Evolutionary conservation across 2,888 invertebrate species (phyloP).

Genomic region (Protonemura montana): DNA sequence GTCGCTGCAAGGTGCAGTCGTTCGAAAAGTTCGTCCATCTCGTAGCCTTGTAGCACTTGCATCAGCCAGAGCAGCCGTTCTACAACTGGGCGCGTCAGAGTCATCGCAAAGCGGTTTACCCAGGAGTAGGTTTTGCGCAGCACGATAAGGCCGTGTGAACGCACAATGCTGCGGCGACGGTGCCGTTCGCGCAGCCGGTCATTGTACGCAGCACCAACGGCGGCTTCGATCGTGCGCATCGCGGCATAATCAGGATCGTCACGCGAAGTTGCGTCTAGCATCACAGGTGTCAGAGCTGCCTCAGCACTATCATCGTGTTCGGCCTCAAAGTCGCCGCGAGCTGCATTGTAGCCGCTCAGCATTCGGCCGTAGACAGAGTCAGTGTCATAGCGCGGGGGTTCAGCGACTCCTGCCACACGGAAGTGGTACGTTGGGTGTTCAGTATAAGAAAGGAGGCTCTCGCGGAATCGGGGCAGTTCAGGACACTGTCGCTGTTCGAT

Average conservation of each 20-base stretch:
- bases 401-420: conserved; percentile 69
- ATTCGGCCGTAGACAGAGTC: conserved; percentile 65
- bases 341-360: conserved; percentile 84
- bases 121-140: conserved; percentile 73
- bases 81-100: conserved; percentile 57
- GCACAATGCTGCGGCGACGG: conserved; percentile 75
- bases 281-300: conserved; percentile 65
- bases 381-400: conserved; percentile 72
- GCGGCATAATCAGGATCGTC: conserved; percentile 60
- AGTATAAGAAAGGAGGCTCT: conserved; percentile 22
- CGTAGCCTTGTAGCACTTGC: conserved; percentile 75
- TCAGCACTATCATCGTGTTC: conserved; percentile 87
- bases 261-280: conserved; percentile 61
- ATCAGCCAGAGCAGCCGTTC: conserved; percentile 72
- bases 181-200: conserved; percentile 76
- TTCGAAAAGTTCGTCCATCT: conserved; percentile 81
- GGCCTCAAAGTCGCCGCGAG: conserved; percentile 84
- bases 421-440: conserved; percentile 59
- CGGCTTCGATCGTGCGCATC: conserved; percentile 71
- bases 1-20: conserved; percentile 76
- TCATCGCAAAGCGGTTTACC: conserved; percentile 73
- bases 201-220: conserved; percentile 77
- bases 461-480: conserved; percentile 57
- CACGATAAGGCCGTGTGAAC: conserved; percentile 81
- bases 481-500: conserved; percentile 71